phyloP scores from a whole-genome alignment of 2,113 vertebrate genomes.

The Halcyon senegalensis region DNA sequence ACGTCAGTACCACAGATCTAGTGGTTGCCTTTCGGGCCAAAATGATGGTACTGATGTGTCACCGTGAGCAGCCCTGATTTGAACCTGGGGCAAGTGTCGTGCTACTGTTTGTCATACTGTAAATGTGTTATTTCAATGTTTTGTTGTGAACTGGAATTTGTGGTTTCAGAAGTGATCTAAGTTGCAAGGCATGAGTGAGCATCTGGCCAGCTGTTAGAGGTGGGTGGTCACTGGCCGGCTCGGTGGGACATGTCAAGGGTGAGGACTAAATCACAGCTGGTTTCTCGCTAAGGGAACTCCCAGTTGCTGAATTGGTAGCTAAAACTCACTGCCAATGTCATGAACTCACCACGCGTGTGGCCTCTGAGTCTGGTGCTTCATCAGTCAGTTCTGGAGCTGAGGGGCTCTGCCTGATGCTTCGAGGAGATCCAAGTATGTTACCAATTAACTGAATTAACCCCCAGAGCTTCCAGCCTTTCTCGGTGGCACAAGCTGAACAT shows the following conservation, averaged over 20 bases:
- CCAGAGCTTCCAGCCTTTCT: neutral
- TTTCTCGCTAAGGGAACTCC: neutral
- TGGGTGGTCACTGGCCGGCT: neutral
- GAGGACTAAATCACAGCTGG: neutral
- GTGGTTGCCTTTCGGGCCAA: rapidly evolving
- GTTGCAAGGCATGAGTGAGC: neutral
- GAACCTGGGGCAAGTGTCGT: neutral
- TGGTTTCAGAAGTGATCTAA: neutral
- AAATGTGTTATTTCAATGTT: neutral
- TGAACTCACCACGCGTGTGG: rapidly evolving
- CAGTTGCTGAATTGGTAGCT: neutral
- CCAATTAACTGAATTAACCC: neutral
- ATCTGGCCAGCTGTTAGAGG: neutral
- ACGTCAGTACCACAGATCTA: rapidly evolving
- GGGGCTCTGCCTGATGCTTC: neutral
- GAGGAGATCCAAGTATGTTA: rapidly evolving
- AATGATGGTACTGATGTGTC: rapidly evolving
- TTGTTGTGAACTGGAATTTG: neutral
- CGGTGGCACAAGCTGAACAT: neutral
- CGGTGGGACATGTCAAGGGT: neutral
- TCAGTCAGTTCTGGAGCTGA: neutral
- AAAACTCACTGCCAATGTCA: neutral
- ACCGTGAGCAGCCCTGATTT: neutral
- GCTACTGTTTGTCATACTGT: neutral
- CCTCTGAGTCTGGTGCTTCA: neutral